phyloP scores from a whole-genome alignment of 2,797 vertebrate genomes.

The Luscinia megarhynchos region DNA sequence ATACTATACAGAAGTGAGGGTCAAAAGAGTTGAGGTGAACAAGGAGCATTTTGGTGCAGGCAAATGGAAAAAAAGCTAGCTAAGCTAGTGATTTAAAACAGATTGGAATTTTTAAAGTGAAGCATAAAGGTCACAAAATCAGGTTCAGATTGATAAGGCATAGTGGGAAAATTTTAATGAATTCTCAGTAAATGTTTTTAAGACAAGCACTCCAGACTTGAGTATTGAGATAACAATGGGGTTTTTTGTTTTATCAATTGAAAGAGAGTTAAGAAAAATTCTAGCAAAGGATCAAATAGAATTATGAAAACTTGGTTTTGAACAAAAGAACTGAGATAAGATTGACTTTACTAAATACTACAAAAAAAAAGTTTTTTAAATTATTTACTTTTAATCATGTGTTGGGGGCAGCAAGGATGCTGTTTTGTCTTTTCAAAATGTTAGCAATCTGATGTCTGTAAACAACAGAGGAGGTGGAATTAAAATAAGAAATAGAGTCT shows the following conservation, averaged over 20 bases:
- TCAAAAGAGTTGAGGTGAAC: conserved; percentile 36
- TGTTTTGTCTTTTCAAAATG: neutral
- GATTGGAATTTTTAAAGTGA: conserved; percentile 54
- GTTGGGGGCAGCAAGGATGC: neutral
- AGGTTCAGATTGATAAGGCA: conserved; percentile 38
- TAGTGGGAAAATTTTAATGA: conserved; percentile 60
- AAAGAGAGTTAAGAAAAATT: conserved; percentile 7
- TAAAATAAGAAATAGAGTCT: neutral
- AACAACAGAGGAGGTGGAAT: neutral
- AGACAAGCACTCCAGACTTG: neutral
- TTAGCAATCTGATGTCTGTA: neutral
- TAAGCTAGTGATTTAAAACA: conserved; percentile 60
- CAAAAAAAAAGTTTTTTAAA: neutral
- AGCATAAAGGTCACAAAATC: conserved; percentile 61
- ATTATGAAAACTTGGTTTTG: conserved; percentile 12
- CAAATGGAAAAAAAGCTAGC: neutral
- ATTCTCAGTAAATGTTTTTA: conserved; percentile 48
- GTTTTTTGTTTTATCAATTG: neutral
- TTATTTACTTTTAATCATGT: neutral
- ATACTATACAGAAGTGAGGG: neutral
- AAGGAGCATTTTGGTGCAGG: conserved; percentile 31
- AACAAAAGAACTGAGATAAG: neutral
- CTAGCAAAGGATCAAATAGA: conserved; percentile 21
- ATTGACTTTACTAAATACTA: neutral
- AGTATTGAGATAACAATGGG: neutral